phyloP scores from a whole-genome alignment of 2,797 vertebrate genomes.

The Falco berigora region DNA sequence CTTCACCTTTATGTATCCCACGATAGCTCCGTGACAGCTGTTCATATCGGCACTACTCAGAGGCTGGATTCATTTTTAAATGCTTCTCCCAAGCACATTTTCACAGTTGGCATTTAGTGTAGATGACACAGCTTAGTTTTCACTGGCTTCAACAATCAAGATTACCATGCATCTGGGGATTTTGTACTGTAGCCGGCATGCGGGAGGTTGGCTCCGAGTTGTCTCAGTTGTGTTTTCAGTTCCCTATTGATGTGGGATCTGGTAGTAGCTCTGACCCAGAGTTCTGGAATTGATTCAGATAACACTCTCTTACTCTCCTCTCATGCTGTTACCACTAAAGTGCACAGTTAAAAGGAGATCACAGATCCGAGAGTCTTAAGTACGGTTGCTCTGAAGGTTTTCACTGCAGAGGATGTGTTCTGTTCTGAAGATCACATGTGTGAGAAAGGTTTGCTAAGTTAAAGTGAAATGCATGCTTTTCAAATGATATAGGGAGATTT shows the following conservation, averaged over 20 bases:
- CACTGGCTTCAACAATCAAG: background rate
- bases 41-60: background rate
- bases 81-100: background rate
- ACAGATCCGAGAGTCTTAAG: background rate
- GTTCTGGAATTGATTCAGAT: background rate
- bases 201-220: background rate
- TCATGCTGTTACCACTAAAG: background rate
- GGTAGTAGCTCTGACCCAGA: background rate
- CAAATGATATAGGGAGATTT: background rate
- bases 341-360: background rate
- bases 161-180: background rate
- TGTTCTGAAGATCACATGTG: background rate
- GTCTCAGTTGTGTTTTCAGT: background rate
- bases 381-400: background rate
- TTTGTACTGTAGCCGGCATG: background rate
- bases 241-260: background rate
- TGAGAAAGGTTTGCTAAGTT: background rate
- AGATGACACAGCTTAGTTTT: background rate
- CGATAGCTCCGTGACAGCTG: background rate
- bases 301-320: background rate
- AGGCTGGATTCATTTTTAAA: background rate
- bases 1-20: conserved; percentile 14
- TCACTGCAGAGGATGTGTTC: background rate
- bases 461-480: background rate
- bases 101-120: background rate